Evolutionary conservation across 2,797 vertebrate species (phyloP).

Genomic region (Betta splendens): DNA sequence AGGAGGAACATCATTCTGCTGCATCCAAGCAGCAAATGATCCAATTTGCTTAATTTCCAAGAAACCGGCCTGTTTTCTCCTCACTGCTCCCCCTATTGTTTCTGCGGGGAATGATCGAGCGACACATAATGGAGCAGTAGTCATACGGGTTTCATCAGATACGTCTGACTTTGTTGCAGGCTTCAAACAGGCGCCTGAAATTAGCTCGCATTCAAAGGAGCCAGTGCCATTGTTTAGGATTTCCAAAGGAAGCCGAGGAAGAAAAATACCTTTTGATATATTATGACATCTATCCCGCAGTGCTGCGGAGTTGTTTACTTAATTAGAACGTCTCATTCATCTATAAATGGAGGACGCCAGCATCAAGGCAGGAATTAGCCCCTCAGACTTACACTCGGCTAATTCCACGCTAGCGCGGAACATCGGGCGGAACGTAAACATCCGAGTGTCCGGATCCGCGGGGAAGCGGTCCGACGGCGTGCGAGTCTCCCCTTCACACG

Average conservation of each 20-base stretch:
- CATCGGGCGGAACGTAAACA: constrained; percentile 63
- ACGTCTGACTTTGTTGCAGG: constrained; percentile 36
- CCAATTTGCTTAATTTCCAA: constrained; percentile 83
- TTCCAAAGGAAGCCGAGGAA: constrained; percentile 41
- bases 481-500: constrained; percentile 15
- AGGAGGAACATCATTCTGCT: constrained; percentile 82
- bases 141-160: constrained; percentile 55
- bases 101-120: constrained; percentile 32
- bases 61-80: constrained; percentile 56
- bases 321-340: constrained; percentile 63
- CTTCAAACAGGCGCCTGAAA: constrained; percentile 53
- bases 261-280: constrained; percentile 64
- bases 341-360: constrained; percentile 33
- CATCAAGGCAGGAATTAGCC: constrained; percentile 37
- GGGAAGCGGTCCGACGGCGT: constrained; percentile 28
- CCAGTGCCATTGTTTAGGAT: constrained; percentile 43
- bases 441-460: constrained; percentile 60
- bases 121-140: background rate
- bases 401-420: constrained; percentile 47
- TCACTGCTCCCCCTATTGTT: constrained; percentile 65
- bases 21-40: constrained; percentile 87
- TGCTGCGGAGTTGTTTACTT: constrained; percentile 55
- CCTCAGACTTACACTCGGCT: constrained; percentile 40
- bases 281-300: constrained; percentile 46
- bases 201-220: constrained; percentile 64